Evolutionary conservation across 2,113 vertebrate genomes (phyloP).

Genomic region (Myiozetetes cayanensis): DNA sequence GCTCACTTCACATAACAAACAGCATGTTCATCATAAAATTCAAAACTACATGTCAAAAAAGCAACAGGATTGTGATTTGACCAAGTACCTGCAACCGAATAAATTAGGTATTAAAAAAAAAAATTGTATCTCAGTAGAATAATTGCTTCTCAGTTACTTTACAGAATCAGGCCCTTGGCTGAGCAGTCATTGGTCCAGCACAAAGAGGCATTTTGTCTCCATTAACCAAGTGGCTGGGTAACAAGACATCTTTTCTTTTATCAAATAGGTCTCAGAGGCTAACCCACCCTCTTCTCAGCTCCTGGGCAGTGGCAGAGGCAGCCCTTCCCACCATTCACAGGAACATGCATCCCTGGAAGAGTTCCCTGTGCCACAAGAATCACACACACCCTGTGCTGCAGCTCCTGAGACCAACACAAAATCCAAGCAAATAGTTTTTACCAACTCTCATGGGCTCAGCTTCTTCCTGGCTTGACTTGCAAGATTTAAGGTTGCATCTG

Average conservation of each 20-base stretch:
- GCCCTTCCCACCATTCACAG: neutral
- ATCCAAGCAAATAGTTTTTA: neutral
- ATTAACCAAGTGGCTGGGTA: neutral
- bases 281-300: neutral
- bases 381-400: neutral
- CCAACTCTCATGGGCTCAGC: neutral
- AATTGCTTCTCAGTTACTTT: neutral
- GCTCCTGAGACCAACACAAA: neutral
- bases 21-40: neutral
- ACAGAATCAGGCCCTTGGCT: neutral
- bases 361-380: neutral
- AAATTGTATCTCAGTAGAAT: neutral
- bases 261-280: neutral
- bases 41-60: neutral
- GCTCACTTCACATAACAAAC: neutral
- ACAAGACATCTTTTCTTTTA: neutral
- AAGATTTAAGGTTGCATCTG: neutral
- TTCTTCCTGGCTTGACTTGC: neutral
- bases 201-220: neutral
- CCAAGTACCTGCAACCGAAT: neutral
- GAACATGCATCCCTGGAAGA: accelerated
- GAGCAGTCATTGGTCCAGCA: neutral
- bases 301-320: neutral
- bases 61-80: neutral
- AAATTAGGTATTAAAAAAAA: neutral